Base-by-base conservation (phyloP, 2,797 vertebrate genomes). In the Siniperca undulata region DNA sequence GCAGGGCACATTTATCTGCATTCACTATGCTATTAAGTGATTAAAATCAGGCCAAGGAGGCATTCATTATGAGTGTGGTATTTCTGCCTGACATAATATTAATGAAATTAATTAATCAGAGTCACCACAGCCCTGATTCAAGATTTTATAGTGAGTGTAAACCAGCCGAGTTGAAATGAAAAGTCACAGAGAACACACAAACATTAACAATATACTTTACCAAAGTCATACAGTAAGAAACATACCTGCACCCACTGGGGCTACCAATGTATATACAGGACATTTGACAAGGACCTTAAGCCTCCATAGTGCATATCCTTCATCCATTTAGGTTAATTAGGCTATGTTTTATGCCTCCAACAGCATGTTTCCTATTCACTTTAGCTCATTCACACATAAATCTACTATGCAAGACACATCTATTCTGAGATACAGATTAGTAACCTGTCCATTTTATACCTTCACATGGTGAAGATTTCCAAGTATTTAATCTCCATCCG, bases 31-130 rank as follows among this genome's bases (percentile, higher is more conserved):
- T 86, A 73, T 80, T 81, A 85, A 80, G 84, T 88, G 82, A 93
- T 91, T 93, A 87, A 82, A 92, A 88, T 81, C 85, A 86, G 77
- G 78, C 74, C 68, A 83, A 69, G 82, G 69, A 83, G 83, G 48
- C 75, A 83, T 93, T 94, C 82, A 91, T 92, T 86, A 89, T 19
- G 77, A 79, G 78, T 76, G 74, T 84, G 67, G 82, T 81, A 78
- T 85, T 89, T 92, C 85, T 88, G 83, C 82, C 80, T 91, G 89
- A 91, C 91, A 90, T 70, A 80, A 81, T 77, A 92, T 91, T 92
- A 93, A 91, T 92, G 80, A 84, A 81, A 90, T 85, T 62, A 83
- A 92, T 92, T 86, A 66, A 83, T 86, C 77, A 53, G 34, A 76
- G 64, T 83, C 72, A 74, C 80, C 62, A 79, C 38, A 69, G 74